Conservation (phyloP, 2,797 vertebrate genomes). For the Avahi laniger region DNA sequence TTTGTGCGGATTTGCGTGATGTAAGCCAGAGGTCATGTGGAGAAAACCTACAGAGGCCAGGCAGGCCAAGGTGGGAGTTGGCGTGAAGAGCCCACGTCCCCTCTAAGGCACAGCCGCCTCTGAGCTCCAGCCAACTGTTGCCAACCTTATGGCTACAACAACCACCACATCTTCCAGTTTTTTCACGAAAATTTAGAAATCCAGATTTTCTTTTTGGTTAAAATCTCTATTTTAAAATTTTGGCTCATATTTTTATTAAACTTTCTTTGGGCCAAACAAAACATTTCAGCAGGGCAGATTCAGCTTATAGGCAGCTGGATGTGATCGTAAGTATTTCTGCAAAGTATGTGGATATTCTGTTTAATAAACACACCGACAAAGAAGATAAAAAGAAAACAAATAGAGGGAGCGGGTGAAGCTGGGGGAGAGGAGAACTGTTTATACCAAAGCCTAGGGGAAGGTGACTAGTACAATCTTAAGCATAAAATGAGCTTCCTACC, state of each 20-base stretch:
- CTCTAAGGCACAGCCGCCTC: neutral
- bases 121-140: no score
- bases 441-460: neutral
- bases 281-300: neutral
- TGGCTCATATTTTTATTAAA: neutral
- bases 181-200: neutral
- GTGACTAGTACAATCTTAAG: neutral
- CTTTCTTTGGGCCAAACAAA: neutral
- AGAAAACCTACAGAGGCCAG: neutral
- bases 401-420: neutral
- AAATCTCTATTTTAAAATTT: neutral
- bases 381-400: neutral
- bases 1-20: neutral
- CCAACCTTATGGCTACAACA: neutral
- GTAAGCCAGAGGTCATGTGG: neutral
- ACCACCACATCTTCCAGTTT: neutral
- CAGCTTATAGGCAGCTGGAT: neutral
- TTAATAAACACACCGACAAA: neutral
- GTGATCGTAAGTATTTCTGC: neutral
- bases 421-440: neutral
- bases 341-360: neutral
- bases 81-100: fast-evolving
- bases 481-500: neutral
- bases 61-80: neutral
- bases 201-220: neutral